Evolutionary conservation across 1,140 invertebrate species (phyloP), one percentile per base, ranked within the genome.

Genomic region (Heliconius eleuchia): DNA sequence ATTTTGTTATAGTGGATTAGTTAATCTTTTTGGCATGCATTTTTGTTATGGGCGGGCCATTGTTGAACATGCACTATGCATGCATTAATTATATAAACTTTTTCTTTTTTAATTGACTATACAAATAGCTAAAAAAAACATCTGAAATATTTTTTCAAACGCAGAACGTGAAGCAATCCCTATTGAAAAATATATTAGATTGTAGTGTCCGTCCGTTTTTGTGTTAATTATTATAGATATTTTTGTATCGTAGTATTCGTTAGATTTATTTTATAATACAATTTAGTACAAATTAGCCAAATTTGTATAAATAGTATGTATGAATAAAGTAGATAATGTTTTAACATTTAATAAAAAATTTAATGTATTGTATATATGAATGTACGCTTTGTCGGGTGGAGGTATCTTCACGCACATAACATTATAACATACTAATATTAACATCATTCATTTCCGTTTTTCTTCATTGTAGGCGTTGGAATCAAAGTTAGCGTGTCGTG

Each of bases 401-500:
- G 81, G 73, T 80, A 89, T 87, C 83, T 81, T 52, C 60, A 66
- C 11, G 80, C 79, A 84, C 81, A 60, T 74, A 82, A 87, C 84
- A 77, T 79, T 37, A 52, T 89, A 88, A 86, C 86, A 55, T 90
- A 93, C 91, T 92, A 94, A 93, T 91, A 90, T 88, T 89, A 94
- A 92, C 87, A 88, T 88, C 91, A 91, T 92, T 92, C 92, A 93
- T 93, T 86, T 93, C 89, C 82, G 92, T 83, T 94, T 95, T 95
- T 93, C 90, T 93, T 92, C 89, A 91, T 94, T 93, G 91, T 94
- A 95, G 94, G 94, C 92, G 89, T 93, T 95, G 94, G 94, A 95
- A 95, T 95, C 94, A 91, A 95, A 95, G 85, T 95, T 95, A 95
- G 93, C 94, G 90, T 95, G 94, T 93, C 94, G 94, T 86, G 93